Base-by-base conservation (phyloP, 2,888 invertebrate species). In the Tillus elongatus region DNA sequence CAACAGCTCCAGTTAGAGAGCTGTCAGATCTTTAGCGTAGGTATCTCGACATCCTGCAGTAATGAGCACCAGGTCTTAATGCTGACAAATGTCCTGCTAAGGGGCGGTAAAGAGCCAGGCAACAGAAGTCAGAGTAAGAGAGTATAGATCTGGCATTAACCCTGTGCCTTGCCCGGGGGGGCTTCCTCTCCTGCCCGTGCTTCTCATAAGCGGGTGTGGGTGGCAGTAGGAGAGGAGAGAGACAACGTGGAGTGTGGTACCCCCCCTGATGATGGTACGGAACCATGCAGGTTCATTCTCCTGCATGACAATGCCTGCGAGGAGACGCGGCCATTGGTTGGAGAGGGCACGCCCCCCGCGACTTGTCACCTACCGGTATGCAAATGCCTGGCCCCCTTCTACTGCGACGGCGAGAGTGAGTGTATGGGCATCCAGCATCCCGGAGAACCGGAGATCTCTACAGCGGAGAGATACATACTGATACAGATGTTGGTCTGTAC, bases 291-390 rank as follows among this genome's bases (percentile, higher is more conserved):
- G 61, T 61, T 58, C 60, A 56, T 54, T 57, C 57, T 58, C 56
- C 57, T 56, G 53, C 56, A 52, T 51, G 51, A 52, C 56, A 56
- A 56, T 55, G 53, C 50, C 54, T 49, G 54, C 53, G 50, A 52
- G 54, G 53, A 51, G 44, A 43, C 47, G 45, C 44, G 44, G 46
- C 45, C 53, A 63, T 64, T 64, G 65, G 63, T 49, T 53, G 58
- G 47, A 40, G 37, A 46, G 44, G 55, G 55, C 55, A 54, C 64
- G 63, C 63, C 65, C 48, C 46, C 59, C 60, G 60, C 63, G 60
- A 64, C 61, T 65, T 66, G 65, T 66, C 66, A 66, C 65, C 66
- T 66, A 65, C 66, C 64, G 64, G 66, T 66, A 66, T 66, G 66
- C 66, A 66, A 66, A 66, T 66, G 61, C 55, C 57, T 59, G 60